Percentiles rank a stretch among this genome's conserved stretches.
These are phyloP conservation scores for Hemiscyllium ocellatum DNA, from an alignment of 2,113 vertebrate genomes.

Conservation along the genomic window DNA sequence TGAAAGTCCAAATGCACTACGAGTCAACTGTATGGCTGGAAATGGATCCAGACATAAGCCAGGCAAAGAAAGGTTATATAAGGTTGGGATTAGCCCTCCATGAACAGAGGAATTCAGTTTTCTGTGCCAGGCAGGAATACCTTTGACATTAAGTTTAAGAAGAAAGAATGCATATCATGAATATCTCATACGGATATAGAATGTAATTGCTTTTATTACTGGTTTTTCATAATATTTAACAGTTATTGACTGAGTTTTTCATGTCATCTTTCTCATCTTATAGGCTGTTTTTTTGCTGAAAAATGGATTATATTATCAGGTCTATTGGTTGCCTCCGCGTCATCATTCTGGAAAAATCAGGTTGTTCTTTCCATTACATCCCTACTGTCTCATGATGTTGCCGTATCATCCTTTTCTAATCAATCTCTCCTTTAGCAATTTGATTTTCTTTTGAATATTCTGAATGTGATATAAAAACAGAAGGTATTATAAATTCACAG, in stretches of 20 bases:
- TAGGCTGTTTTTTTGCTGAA: neutral
- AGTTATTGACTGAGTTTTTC: neutral
- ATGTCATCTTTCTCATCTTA: neutral
- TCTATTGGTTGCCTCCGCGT: neutral
- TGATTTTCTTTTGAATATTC: neutral
- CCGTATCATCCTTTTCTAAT: neutral
- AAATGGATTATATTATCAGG: conserved; percentile 10
- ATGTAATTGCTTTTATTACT: neutral
- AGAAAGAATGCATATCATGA: neutral
- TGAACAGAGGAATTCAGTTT: neutral
- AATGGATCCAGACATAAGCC: neutral
- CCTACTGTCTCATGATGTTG: neutral
- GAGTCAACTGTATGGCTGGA: neutral
- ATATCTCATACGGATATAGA: neutral
- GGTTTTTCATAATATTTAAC: neutral
- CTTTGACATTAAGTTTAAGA: neutral
- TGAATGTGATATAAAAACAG: neutral
- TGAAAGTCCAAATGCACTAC: neutral
- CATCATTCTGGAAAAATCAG: conserved; percentile 23
- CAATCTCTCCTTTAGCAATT: neutral
- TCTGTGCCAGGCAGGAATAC: neutral
- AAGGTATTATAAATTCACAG: neutral
- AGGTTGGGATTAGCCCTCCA: neutral
- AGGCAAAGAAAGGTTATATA: neutral
- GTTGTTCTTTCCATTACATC: neutral